Conservation (phyloP, 92 coral and sea anemone species). For the Porites evermanni region DNA sequence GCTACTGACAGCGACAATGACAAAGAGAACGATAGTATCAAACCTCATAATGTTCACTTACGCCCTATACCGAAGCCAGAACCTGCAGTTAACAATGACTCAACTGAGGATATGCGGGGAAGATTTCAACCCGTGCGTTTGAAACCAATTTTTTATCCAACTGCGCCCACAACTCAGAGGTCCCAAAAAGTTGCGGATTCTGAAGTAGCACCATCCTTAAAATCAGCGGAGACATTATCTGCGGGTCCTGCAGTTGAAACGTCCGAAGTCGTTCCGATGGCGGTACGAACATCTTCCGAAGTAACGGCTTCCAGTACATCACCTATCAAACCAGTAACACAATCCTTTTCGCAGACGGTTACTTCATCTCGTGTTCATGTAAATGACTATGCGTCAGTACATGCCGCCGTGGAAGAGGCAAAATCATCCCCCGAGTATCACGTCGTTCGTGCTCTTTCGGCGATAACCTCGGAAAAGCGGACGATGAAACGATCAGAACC, state of each 20-base stretch:
- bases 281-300: conserved; percentile 8
- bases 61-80: conserved; percentile 11
- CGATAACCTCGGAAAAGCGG: conserved; percentile 22
- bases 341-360: conserved; percentile 12
- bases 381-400: conserved; percentile 1
- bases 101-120: background rate
- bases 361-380: conserved; percentile 22
- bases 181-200: background rate
- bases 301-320: background rate
- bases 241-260: background rate
- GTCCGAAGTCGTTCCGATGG: background rate
- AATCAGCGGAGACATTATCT: background rate
- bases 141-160: conserved; percentile 23
- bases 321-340: background rate
- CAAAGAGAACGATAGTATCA: background rate
- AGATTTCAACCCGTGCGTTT: conserved; percentile 36
- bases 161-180: background rate
- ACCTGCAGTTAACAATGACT: conserved; percentile 7
- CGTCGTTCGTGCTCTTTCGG: conserved; percentile 5
- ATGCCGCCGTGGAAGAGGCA: background rate
- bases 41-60: background rate
- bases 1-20: background rate
- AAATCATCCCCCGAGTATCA: conserved; percentile 17
- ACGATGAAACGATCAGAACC: conserved; percentile 23
- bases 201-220: conserved; percentile 1